These are phyloP conservation scores for Hymenopus coronatus DNA, from an alignment of 2,888 invertebrate genomes.

Conservation along the genomic window DNA sequence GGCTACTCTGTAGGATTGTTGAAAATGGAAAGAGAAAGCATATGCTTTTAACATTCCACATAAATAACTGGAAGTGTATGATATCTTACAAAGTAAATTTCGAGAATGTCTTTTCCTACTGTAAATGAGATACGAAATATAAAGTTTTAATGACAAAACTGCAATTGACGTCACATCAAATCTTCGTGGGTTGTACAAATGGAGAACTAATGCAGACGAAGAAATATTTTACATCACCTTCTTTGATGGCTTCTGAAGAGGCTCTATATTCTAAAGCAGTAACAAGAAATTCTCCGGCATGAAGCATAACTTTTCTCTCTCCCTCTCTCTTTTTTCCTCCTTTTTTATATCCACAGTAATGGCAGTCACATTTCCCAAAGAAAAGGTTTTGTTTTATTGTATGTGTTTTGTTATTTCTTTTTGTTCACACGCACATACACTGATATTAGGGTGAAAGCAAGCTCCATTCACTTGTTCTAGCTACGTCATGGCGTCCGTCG, in stretches of 20 bases:
- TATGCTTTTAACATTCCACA: neutral
- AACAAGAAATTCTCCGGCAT: neutral
- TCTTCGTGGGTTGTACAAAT: neutral
- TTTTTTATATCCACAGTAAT: neutral
- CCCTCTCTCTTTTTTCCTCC: neutral
- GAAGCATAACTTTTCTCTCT: neutral
- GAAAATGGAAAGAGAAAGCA: neutral
- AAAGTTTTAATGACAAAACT: neutral
- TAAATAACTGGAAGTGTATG: neutral
- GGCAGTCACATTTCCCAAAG: neutral
- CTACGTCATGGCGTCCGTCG: slow-evolving; percentile 5
- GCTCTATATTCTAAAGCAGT: neutral
- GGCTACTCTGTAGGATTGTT: neutral
- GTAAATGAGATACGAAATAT: neutral
- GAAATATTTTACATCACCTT: neutral
- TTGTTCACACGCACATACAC: neutral
- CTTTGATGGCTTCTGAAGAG: neutral
- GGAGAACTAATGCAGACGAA: neutral
- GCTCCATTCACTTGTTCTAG: neutral
- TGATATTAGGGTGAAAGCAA: neutral
- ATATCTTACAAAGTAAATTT: neutral
- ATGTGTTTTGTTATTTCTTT: neutral
- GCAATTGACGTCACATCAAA: neutral
- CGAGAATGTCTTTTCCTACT: neutral
- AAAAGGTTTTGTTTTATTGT: neutral